Percentiles rank a stretch among this genome's conserved stretches.
These are phyloP conservation scores for Cheilosia vernalis DNA, from an alignment of 2,888 invertebrate genomes.

Conservation along the genomic window DNA sequence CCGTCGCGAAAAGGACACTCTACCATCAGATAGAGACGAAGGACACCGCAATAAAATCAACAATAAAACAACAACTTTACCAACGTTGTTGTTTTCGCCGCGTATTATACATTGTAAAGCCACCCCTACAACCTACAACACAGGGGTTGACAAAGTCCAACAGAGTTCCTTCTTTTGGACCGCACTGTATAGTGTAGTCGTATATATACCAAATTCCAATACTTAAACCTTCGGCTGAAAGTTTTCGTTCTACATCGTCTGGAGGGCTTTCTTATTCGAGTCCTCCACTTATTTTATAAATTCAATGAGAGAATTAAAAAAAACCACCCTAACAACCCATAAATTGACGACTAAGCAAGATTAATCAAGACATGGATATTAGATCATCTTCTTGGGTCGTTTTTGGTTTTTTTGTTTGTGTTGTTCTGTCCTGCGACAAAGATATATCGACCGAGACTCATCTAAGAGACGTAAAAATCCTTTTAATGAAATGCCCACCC, in stretches of 20 bases:
- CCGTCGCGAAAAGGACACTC: slow-evolving; percentile 13
- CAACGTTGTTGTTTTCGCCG: slow-evolving; percentile 45
- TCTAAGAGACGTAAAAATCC: slow-evolving; percentile 29
- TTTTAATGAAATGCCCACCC: slow-evolving; percentile 33
- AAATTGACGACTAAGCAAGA: slow-evolving; percentile 70
- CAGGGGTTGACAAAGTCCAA: slow-evolving; percentile 43
- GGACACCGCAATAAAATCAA: background rate
- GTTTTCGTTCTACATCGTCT: slow-evolving; percentile 29
- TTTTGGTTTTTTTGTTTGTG: background rate
- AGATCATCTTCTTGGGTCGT: slow-evolving; percentile 56
- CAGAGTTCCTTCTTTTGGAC: slow-evolving; percentile 11
- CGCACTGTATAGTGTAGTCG: background rate
- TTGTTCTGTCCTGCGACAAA: slow-evolving; percentile 8
- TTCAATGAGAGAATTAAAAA: slow-evolving; percentile 8
- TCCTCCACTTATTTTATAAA: slow-evolving; percentile 54
- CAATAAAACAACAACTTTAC: slow-evolving; percentile 2
- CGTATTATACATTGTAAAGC: slow-evolving; percentile 11
- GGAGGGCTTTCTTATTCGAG: slow-evolving; percentile 14
- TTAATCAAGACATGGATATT: slow-evolving; percentile 70
- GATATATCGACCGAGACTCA: background rate
- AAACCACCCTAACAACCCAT: slow-evolving; percentile 31
- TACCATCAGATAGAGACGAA: slow-evolving; percentile 32
- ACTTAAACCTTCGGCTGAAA: slow-evolving; percentile 36
- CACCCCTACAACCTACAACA: slow-evolving; percentile 14
- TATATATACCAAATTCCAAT: slow-evolving; percentile 30